Conservation (phyloP, 2,797 vertebrate genomes). For the Sandelia bainsii region DNA sequence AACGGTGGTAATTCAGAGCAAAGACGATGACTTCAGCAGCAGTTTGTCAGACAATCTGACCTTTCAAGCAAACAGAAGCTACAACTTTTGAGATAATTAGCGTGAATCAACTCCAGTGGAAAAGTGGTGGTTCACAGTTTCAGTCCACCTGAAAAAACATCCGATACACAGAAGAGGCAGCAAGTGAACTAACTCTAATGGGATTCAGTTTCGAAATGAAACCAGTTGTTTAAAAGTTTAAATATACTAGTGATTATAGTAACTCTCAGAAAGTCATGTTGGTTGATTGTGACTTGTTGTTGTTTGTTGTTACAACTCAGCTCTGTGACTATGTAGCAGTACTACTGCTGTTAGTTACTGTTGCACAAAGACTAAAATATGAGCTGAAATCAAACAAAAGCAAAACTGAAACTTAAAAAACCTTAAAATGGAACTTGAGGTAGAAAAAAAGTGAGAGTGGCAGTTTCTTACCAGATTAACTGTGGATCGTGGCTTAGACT, state of each 20-base stretch:
- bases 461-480: background rate
- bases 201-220: background rate
- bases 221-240: background rate
- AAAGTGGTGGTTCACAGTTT: background rate
- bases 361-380: too few relatives aligned
- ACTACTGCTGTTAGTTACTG: too few relatives aligned
- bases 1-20: slow-evolving; percentile 8
- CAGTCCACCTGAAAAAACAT: slow-evolving; percentile 5
- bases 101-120: background rate
- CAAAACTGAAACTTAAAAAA: background rate
- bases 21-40: slow-evolving; percentile 23
- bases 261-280: background rate
- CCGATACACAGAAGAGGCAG: background rate
- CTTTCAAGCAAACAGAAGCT: slow-evolving; percentile 10
- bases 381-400: too few relatives aligned
- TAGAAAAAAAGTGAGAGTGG: background rate
- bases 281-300: background rate
- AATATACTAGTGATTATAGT: background rate
- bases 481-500: background rate
- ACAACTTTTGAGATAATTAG: background rate
- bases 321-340: background rate
- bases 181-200: background rate
- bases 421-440: background rate
- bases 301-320: background rate
- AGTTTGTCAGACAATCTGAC: slow-evolving; percentile 19